phyloP scores from a whole-genome alignment of 2,797 vertebrate genomes.

The Muraenolepis orangiensis region DNA sequence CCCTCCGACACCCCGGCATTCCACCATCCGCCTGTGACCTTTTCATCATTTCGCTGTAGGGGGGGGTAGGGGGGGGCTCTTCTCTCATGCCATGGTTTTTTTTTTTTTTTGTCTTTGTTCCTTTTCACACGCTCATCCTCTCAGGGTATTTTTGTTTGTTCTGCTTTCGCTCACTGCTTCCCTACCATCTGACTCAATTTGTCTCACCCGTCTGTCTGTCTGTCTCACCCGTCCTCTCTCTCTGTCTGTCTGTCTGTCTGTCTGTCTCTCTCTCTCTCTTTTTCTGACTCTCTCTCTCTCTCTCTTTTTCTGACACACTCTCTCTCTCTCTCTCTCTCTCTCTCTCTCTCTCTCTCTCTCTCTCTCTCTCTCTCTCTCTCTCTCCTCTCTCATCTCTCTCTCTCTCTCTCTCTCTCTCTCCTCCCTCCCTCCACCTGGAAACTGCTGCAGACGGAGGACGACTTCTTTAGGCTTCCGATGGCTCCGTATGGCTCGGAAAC shows the following conservation, averaged over 20 bases:
- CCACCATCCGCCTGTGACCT: neutral
- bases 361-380: neutral
- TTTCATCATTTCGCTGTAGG: neutral
- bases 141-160: too few species aligned
- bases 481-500: too few species aligned
- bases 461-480: too few species aligned
- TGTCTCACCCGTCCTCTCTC: neutral
- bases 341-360: neutral
- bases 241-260: neutral
- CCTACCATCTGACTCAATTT: neutral
- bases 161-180: constrained; percentile 1
- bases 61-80: too few species aligned
- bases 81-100: too few species aligned
- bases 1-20: constrained; percentile 4
- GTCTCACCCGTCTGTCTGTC: neutral
- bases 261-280: neutral
- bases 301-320: too few species aligned
- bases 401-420: neutral
- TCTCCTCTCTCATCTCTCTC: constrained; percentile 1
- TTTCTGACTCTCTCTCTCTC: neutral
- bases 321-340: neutral
- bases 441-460: too few species aligned
- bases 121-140: neutral
- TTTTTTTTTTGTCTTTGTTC: constrained; percentile 3
- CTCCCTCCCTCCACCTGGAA: too few species aligned